Evolutionary conservation across 2,113 vertebrate genomes (phyloP).

Genomic region (Himantopus leucocephalus): DNA sequence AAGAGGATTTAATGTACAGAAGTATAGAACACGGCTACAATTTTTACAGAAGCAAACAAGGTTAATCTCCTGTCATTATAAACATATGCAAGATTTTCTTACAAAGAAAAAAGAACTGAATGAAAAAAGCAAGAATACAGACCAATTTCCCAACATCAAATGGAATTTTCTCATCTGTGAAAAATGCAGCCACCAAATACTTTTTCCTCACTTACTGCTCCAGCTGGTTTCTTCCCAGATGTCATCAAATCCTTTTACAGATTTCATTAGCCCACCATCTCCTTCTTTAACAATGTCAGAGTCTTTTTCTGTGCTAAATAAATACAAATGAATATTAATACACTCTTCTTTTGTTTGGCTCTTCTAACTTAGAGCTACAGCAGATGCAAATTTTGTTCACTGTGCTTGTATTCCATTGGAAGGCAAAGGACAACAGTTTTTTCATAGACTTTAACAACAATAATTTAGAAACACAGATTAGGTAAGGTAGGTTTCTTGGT

Average conservation of each 20-base stretch:
- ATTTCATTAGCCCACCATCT: neutral
- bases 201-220: neutral
- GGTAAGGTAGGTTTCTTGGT: neutral
- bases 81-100: neutral
- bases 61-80: neutral
- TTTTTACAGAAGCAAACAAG: neutral
- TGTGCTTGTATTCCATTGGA: neutral
- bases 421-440: neutral
- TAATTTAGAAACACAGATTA: neutral
- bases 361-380: neutral
- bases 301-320: constrained; percentile 18
- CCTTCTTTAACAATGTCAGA: neutral
- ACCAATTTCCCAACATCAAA: neutral
- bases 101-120: neutral
- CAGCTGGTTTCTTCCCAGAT: constrained; percentile 17
- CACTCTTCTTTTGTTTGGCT: constrained; percentile 14
- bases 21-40: neutral
- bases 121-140: neutral
- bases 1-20: neutral
- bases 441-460: neutral
- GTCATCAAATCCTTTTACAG: constrained; percentile 26
- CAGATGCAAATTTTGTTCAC: neutral
- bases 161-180: neutral
- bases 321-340: constrained; percentile 43
- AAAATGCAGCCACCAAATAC: neutral